A percentile compares a stretch with the other conserved stretches of the same genome.
Conservation (phyloP, 2,888 invertebrate species). For the Callosobruchus maculatus region DNA sequence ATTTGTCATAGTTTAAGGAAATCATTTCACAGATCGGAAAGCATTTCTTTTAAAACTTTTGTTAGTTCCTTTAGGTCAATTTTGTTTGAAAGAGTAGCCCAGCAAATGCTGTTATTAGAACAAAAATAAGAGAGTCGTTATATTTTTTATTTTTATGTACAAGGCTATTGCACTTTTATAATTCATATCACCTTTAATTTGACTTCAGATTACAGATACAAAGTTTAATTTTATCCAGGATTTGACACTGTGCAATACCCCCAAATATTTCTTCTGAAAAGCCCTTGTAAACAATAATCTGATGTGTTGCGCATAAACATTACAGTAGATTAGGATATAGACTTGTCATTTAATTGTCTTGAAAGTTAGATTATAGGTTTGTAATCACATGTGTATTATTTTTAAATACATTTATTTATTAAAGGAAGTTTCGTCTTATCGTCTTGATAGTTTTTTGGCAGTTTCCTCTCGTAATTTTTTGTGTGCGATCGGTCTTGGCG, state of each 20-base stretch:
- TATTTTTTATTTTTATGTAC: not conserved
- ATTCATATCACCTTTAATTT: not conserved
- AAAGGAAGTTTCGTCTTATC: not conserved
- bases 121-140: not conserved
- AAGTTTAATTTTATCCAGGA: not conserved
- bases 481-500: no score
- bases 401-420: not conserved
- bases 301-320: not conserved
- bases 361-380: not conserved
- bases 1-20: no score
- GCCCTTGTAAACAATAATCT: not conserved
- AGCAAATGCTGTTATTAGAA: not conserved
- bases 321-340: not conserved
- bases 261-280: not conserved
- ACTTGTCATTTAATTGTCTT: not conserved
- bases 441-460: not conserved
- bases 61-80: not conserved
- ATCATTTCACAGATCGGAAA: no score
- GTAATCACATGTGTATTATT: not conserved
- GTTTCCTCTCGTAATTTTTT: not conserved
- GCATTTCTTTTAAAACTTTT: not conserved
- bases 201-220: not conserved
- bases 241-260: not conserved
- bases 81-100: not conserved
- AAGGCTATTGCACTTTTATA: not conserved